A percentile compares a stretch with the other conserved stretches of the same genome.
Evolutionary conservation across 2,888 invertebrate species (phyloP).

Genomic region (Drosophila flavopinicola): DNA sequence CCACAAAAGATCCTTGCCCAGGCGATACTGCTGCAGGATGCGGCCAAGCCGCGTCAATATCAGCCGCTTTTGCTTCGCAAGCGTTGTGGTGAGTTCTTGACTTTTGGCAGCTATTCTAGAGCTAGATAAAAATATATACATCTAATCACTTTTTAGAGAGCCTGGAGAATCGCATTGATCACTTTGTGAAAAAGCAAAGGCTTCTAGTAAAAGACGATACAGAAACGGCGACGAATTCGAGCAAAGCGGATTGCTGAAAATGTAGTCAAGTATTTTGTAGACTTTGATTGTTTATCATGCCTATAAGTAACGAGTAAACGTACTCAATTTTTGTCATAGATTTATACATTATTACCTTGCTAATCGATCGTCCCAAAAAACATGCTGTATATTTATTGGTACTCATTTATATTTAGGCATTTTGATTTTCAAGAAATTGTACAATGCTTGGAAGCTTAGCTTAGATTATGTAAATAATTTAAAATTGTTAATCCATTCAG

Average conservation of each 20-base stretch:
- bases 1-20: slow-evolving; percentile 83
- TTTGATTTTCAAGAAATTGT: slow-evolving; percentile 34
- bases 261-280: background rate
- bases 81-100: slow-evolving; percentile 89
- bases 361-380: too few species aligned
- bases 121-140: background rate
- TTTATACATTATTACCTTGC: too few species aligned
- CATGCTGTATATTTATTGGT: background rate
- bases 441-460: slow-evolving; percentile 49
- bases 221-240: background rate
- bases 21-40: slow-evolving; percentile 87
- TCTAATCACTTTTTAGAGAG: slow-evolving; percentile 87
- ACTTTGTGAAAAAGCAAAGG: slow-evolving; percentile 89
- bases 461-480: slow-evolving; percentile 55
- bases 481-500: slow-evolving; percentile 52
- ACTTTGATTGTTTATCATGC: background rate
- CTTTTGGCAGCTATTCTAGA: background rate
- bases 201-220: slow-evolving; percentile 57
- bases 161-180: slow-evolving; percentile 91
- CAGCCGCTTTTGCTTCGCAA: slow-evolving; percentile 90
- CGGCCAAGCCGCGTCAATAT: slow-evolving; percentile 89
- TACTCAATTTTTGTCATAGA: too few species aligned
- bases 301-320: too few species aligned
- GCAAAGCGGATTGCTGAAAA: background rate
- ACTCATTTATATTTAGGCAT: slow-evolving; percentile 14